These are phyloP conservation scores for Elachura formosa DNA, from an alignment of 2,113 vertebrate species.

Conservation along the genomic window DNA sequence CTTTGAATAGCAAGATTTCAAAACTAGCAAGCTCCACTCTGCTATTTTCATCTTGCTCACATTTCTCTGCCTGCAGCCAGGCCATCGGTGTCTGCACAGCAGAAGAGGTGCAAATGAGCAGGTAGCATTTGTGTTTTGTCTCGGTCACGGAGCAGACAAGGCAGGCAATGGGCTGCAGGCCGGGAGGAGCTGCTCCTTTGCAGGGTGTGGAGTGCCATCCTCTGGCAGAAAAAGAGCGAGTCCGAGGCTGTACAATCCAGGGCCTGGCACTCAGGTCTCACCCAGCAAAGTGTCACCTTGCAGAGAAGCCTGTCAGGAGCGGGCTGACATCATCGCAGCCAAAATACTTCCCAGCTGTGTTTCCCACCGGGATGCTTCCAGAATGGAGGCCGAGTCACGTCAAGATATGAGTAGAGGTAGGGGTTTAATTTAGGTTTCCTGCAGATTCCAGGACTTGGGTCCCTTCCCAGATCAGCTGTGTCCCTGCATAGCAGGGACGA, in stretches of 20 bases:
- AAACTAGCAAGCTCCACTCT: not conserved
- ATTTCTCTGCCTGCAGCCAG: not conserved
- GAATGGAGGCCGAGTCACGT: constrained; percentile 15
- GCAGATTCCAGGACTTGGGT: constrained; percentile 11
- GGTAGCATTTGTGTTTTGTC: not conserved
- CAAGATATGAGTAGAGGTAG: not conserved
- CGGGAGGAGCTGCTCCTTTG: not conserved
- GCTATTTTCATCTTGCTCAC: not conserved
- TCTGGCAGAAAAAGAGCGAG: constrained; percentile 11
- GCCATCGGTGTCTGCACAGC: not conserved
- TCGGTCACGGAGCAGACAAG: not conserved
- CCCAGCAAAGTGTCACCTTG: constrained; percentile 22
- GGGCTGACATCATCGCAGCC: constrained; percentile 58
- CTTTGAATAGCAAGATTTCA: not conserved
- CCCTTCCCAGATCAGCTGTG: not conserved
- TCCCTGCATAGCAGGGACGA: not conserved
- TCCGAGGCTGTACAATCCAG: not conserved
- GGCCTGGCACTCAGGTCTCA: not conserved
- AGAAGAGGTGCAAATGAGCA: constrained; percentile 7
- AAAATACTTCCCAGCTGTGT: constrained; percentile 62
- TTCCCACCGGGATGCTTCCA: constrained; percentile 51
- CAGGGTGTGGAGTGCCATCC: constrained; percentile 34
- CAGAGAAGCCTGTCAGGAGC: constrained; percentile 53
- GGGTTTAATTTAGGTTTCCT: constrained; percentile 51
- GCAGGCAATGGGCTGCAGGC: not conserved